Base-by-base conservation (phyloP, 2,888 invertebrate species). In the Empis livida region DNA sequence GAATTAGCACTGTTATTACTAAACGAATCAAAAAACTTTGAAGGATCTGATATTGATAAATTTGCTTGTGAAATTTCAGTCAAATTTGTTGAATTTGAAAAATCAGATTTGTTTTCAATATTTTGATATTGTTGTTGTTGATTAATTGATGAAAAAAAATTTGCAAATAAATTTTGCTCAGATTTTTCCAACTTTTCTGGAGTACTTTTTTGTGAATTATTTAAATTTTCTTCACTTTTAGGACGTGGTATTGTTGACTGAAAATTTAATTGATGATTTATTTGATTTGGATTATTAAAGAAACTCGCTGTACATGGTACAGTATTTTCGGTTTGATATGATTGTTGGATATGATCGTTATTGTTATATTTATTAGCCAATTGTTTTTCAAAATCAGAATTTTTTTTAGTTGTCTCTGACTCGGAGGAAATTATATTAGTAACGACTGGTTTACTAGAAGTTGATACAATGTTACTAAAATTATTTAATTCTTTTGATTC, bases 1-100 rank as follows among this genome's bases (percentile, higher is more conserved):
- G 23, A 27, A 2, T 1, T 11, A n/a, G 5, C 5, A 17, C 13
- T 39, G 11, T 17, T 17, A 17, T 39, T 39, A 10, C 51, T 49
- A 38, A 61, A 58, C 20, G 55, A 56, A 51, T 62, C 62, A 51
- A 62, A 62, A 54, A 61, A 62, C 38, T 57, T 53, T 42, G 54
- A 51, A 13, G 57, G 50, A 49, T 58, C 58, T 8, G 55, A 45
- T 32, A 10, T 31, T n/a, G 47, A 11, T 23, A 14, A 14, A 45
- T 44, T 45, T 15, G 17, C 11, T 37, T 43, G 35, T 40, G 23
- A 27, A 27, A 8, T 27, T 27, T 9, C 23, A 27, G 9, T 27
- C 9, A 27, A 27, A 27, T 27, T 27, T 27, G 23, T 8, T 27
- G 23, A 27, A 8, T 27, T 5, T 27, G 9, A 8, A 27, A 27